Conservation (phyloP, 2,113 vertebrate species). For the Eretmochelys imbricata region DNA sequence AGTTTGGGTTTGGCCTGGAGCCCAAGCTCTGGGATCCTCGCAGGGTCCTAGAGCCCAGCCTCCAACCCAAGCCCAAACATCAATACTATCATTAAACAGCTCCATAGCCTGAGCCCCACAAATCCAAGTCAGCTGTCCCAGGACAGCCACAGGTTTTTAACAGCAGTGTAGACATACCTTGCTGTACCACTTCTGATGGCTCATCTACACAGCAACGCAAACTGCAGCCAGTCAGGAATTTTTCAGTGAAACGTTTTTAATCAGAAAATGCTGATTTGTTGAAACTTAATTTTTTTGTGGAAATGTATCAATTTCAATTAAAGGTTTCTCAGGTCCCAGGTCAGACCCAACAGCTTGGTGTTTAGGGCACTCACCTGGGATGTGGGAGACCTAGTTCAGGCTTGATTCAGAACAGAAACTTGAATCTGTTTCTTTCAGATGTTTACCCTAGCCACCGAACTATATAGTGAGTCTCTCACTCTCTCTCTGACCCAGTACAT, state of each 20-base stretch:
- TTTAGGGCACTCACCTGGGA: background rate
- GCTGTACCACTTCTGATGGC: background rate
- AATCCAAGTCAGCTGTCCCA: background rate
- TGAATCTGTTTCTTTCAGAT: background rate
- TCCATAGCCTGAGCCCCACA: background rate
- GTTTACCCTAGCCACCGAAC: background rate
- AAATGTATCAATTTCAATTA: background rate
- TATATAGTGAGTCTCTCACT: no score
- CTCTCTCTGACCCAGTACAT: background rate
- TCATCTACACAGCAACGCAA: background rate
- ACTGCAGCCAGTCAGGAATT: background rate
- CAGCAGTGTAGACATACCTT: background rate
- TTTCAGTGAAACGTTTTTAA: constrained; percentile 6
- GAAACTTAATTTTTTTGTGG: background rate
- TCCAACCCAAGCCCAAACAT: background rate
- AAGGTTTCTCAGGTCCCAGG: background rate
- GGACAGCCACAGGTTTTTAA: background rate
- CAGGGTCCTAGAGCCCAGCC: background rate
- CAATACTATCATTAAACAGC: background rate
- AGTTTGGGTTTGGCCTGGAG: background rate
- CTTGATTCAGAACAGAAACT: background rate
- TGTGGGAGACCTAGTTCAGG: background rate
- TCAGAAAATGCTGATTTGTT: background rate
- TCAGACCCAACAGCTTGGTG: background rate
- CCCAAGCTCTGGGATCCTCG: background rate